Evolutionary conservation across 2,888 invertebrate species (phyloP), one percentile per base, ranked within the genome.

Genomic region (Timema podura): DNA sequence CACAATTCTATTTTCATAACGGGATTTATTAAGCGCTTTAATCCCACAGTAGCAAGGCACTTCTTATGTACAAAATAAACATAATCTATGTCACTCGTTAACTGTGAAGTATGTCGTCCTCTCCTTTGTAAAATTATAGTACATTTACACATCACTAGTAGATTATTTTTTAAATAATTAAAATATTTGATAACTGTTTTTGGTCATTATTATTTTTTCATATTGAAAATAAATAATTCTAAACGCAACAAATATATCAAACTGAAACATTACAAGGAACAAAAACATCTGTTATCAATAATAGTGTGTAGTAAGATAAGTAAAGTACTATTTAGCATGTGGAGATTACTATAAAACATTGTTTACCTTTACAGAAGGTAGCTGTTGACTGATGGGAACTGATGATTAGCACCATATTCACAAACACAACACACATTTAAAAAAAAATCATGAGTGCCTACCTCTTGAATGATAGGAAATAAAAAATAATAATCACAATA

Each of bases 371-470:
- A 59, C 59, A 30, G 30, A 54, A 48, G 49, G 68, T 68, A 68
- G 68, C 61, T 44, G 68, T 15, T 11, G 68, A 54, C 68, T 49
- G 72, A 65, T 68, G 70, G 70, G 72, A 71, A 65, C 54, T 69
- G 64, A 65, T 64, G 68, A 70, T 68, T 73, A 73, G 73, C 73
- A 73, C 73, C 73, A 70, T 68, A 70, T 70, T 72, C 69, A 73
- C 68, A 73, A 73, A 72, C 73, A 73, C 59, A 30, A 30, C 30
- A 30, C 30, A 69, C 30, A 69, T 68, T 49, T 65, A 64, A 16
- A 69, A 65, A 65, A 65, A 65, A 45, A 65, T 51, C 47, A 30
- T 30, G 30, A 30, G 30, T 30, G 30, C 30, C 30, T 3, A 30
- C 30, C 30, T 30, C 30, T 2, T 30, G 1, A 30, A 67, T 16